These are phyloP conservation scores for Sarcophaga bullata DNA, from an alignment of 1,140 invertebrate genomes.

Conservation along the genomic window DNA sequence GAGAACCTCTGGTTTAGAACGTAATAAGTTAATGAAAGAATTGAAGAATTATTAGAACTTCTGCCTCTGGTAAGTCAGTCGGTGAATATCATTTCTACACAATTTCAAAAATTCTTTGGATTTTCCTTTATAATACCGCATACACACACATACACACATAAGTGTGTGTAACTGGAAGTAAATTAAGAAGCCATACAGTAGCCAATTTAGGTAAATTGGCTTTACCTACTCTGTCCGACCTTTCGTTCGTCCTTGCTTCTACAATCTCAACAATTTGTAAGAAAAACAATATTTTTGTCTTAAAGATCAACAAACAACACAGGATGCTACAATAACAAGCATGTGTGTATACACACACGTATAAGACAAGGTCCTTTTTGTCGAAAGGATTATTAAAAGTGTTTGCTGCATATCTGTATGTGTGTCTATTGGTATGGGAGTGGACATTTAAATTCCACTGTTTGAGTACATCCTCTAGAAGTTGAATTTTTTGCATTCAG, in stretches of 20 bases:
- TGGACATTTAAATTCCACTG: no score
- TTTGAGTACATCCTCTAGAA: no score
- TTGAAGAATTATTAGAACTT: no score
- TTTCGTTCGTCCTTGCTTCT: neutral
- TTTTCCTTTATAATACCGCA: no score
- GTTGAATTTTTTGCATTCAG: no score
- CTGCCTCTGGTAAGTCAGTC: no score
- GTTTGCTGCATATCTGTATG: no score
- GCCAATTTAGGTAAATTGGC: slow-evolving; percentile 46
- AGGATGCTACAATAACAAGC: slow-evolving; percentile 18
- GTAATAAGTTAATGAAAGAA: no score
- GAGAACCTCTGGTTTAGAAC: no score
- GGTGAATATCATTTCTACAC: no score
- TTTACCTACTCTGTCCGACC: slow-evolving; percentile 30
- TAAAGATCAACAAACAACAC: slow-evolving; percentile 36
- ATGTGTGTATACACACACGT: neutral
- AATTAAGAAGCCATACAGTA: slow-evolving; percentile 40
- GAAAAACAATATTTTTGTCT: slow-evolving; percentile 7
- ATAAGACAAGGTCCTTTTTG: neutral
- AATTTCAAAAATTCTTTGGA: no score
- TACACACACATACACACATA: neutral
- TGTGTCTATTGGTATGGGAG: no score
- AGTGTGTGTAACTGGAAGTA: neutral
- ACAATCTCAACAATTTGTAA: slow-evolving; percentile 31
- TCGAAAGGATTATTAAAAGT: slow-evolving; percentile 25